phyloP scores from a whole-genome alignment of 2,113 vertebrate genomes.

The Ageneiosus marmoratus region DNA sequence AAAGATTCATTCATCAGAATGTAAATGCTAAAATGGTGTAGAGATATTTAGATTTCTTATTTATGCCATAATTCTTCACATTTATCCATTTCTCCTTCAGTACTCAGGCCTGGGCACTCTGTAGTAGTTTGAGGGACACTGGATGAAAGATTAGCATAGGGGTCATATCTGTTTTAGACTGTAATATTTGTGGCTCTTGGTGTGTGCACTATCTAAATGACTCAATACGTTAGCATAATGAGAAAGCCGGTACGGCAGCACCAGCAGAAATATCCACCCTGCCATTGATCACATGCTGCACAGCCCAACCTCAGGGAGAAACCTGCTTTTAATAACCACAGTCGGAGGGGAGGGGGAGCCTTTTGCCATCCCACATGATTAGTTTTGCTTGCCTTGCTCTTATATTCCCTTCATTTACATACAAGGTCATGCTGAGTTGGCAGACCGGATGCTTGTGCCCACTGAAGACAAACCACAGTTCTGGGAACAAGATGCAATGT shows the following conservation, averaged over 20 bases:
- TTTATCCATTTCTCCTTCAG: background rate
- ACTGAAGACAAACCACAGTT: constrained; percentile 36
- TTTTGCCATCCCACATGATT: constrained; percentile 11
- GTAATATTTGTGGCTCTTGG: constrained; percentile 8
- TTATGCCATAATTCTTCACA: background rate
- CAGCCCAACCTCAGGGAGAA: constrained; percentile 24
- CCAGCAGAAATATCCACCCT: constrained; percentile 34
- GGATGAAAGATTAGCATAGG: constrained; percentile 9
- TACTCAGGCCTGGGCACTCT: background rate
- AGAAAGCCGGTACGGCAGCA: constrained; percentile 18
- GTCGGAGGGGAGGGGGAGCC: constrained; percentile 5
- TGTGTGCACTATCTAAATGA: constrained; percentile 38
- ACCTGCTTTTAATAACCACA: constrained; percentile 27
- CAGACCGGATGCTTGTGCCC: constrained; percentile 15
- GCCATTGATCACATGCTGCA: constrained; percentile 2
- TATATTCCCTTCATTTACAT: constrained; percentile 22
- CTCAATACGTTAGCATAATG: constrained; percentile 45
- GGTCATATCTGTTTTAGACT: constrained; percentile 38
- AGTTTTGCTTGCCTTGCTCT: constrained; percentile 40
- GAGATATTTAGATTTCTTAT: background rate
- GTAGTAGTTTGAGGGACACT: background rate
- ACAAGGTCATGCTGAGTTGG: constrained; percentile 27
- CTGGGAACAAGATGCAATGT: background rate
- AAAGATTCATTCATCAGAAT: background rate
- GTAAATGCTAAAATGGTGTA: background rate